Evolutionary conservation across 2,888 invertebrate genomes (phyloP).

Genomic region (Orthosia gracilis): DNA sequence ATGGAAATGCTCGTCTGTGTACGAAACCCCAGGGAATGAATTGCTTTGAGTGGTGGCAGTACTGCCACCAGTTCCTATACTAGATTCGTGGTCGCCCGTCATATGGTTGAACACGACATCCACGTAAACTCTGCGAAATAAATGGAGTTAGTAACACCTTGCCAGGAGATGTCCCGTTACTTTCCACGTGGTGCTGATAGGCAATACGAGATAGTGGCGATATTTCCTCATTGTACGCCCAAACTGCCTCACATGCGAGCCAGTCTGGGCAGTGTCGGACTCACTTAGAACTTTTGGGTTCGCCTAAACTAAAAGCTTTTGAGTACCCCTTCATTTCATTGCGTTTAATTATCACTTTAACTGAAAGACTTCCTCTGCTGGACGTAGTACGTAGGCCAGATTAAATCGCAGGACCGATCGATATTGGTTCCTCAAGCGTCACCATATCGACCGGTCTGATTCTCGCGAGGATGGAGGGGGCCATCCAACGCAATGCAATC

Average conservation of each 20-base stretch:
- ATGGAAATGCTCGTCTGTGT: conserved; percentile 90
- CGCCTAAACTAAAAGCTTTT: background rate
- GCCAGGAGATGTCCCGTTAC: background rate
- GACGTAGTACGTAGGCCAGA: too few relatives aligned
- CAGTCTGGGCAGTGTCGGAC: too few relatives aligned
- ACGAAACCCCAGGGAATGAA: conserved; percentile 91
- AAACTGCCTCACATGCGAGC: too few relatives aligned
- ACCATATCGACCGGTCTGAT: too few relatives aligned
- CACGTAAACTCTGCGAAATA: conserved; percentile 91
- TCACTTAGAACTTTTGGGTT: background rate
- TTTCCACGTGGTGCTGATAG: background rate
- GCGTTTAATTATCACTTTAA: too few relatives aligned
- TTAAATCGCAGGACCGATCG: too few relatives aligned
- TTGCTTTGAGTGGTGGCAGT: conserved; percentile 86
- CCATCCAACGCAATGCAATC: too few relatives aligned
- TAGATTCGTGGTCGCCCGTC: conserved; percentile 90
- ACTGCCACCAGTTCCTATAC: conserved; percentile 91
- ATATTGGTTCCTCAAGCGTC: too few relatives aligned
- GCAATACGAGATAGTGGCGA: background rate
- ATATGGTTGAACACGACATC: conserved; percentile 95
- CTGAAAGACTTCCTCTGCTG: too few relatives aligned
- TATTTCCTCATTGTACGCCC: too few relatives aligned
- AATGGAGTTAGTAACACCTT: background rate
- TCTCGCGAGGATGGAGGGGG: too few relatives aligned
- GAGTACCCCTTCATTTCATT: too few relatives aligned